Percentiles rank a stretch among this genome's conserved stretches.
phyloP scores from a whole-genome alignment of 2,888 invertebrate species.

The Hirtodrosophila confusa region DNA sequence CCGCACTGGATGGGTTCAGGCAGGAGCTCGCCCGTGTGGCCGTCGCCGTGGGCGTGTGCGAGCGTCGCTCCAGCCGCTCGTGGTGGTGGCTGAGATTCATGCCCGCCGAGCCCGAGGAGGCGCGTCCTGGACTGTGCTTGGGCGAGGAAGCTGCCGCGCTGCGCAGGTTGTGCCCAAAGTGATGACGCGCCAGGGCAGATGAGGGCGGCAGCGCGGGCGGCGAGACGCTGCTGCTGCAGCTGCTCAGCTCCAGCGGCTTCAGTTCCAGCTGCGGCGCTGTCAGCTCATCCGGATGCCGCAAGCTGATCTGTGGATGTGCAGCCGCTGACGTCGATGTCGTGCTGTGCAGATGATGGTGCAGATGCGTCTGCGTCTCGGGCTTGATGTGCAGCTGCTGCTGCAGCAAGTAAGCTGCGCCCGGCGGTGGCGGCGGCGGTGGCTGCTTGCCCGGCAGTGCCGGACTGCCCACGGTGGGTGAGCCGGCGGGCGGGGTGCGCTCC shows the following conservation, averaged over 20 bases:
- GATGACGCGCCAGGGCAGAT: constrained; percentile 54
- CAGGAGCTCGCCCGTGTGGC: constrained; percentile 49
- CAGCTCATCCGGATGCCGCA: constrained; percentile 77
- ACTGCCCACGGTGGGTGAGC: constrained; percentile 69
- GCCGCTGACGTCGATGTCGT: constrained; percentile 39
- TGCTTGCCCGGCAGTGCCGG: constrained; percentile 65
- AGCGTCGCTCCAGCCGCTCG: constrained; percentile 62
- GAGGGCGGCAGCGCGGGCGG: constrained; percentile 58
- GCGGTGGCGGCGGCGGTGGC: constrained; percentile 49
- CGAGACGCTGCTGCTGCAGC: constrained; percentile 49
- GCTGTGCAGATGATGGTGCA: constrained; percentile 73
- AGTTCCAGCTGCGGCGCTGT: constrained; percentile 76
- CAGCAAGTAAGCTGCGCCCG: constrained; percentile 80
- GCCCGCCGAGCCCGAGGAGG: constrained; percentile 48
- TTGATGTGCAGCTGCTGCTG: constrained; percentile 82
- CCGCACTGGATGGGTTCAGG: constrained; percentile 23
- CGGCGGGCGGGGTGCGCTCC: constrained; percentile 71
- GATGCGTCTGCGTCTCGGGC: constrained; percentile 81
- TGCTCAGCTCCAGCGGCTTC: constrained; percentile 67
- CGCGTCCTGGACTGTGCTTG: constrained; percentile 73
- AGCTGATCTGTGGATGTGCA: constrained; percentile 65
- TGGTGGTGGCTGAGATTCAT: constrained; percentile 77
- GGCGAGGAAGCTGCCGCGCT: constrained; percentile 52
- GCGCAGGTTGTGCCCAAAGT: constrained; percentile 64
- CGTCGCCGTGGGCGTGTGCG: constrained; percentile 74